Percentiles rank a stretch among this genome's conserved stretches.
Evolutionary conservation across 2,888 invertebrate genomes (phyloP).

Genomic region (Bellardia pandia): DNA sequence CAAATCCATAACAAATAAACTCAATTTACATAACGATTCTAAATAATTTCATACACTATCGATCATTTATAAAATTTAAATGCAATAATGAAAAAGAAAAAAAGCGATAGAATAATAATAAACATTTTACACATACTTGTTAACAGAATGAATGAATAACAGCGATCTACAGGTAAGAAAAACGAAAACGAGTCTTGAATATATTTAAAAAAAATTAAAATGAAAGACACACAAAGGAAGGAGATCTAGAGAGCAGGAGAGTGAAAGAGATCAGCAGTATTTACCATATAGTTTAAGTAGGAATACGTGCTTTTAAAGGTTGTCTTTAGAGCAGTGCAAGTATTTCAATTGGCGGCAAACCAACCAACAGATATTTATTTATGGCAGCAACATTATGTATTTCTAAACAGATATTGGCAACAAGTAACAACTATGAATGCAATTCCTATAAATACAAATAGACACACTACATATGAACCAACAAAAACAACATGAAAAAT

Average conservation of each 20-base stretch:
- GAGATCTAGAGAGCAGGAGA: neutral
- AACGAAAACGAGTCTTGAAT: conserved; percentile 11
- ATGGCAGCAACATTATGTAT: neutral
- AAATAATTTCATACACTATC: conserved; percentile 70
- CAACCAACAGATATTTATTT: neutral
- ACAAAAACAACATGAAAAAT: conserved; percentile 52
- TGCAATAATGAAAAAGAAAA: neutral
- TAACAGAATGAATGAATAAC: conserved; percentile 55
- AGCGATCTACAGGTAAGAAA: conserved; percentile 21
- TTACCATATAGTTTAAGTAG: neutral
- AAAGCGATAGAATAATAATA: conserved; percentile 39
- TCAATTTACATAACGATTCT: conserved; percentile 71
- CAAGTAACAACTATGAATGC: neutral
- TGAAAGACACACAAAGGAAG: neutral
- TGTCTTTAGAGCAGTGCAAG: neutral
- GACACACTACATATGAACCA: neutral
- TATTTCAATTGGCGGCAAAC: conserved; percentile 17
- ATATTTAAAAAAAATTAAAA: neutral
- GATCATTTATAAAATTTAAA: conserved; percentile 69
- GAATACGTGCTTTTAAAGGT: neutral
- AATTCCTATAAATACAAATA: conserved; percentile 20
- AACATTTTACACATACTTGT: conserved; percentile 59
- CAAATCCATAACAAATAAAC: conserved; percentile 64
- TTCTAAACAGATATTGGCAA: conserved; percentile 16
- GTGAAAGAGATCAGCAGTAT: neutral